These are phyloP conservation scores for Halichondria panicea DNA, from an alignment of 37 sponge, comb jelly and placozoan genomes.

Conservation along the genomic window DNA sequence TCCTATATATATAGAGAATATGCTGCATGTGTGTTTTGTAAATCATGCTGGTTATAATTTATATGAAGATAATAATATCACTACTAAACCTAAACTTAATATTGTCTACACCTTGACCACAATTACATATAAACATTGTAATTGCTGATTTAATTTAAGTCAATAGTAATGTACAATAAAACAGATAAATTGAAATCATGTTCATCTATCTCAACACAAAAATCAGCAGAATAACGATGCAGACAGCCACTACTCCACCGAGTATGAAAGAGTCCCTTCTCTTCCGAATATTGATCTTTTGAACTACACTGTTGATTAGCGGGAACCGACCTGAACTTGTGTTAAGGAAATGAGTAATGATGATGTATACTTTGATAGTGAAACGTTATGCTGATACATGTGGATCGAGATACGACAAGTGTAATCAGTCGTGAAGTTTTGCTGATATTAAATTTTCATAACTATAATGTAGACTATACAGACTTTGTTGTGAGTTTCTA, in stretches of 20 bases:
- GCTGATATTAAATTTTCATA: background rate
- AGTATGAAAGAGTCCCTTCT: constrained; percentile 93
- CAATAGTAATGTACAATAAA: too few relatives aligned
- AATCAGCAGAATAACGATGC: constrained; percentile 87
- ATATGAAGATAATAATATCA: too few relatives aligned
- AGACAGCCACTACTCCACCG: constrained; percentile 94
- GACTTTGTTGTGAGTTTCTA: background rate
- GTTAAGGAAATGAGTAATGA: constrained; percentile 10
- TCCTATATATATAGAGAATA: too few relatives aligned
- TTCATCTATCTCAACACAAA: constrained; percentile 67
- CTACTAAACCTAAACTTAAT: too few relatives aligned
- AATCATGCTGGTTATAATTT: too few relatives aligned
- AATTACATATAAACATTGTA: too few relatives aligned
- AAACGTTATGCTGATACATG: background rate
- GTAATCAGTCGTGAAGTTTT: background rate
- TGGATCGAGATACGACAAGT: background rate
- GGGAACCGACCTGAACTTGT: constrained; percentile 81
- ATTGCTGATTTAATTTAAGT: too few relatives aligned
- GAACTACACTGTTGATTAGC: constrained; percentile 90
- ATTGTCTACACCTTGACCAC: too few relatives aligned
- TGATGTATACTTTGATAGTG: background rate
- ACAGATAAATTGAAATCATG: too few relatives aligned
- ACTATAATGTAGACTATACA: background rate
- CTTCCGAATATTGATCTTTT: constrained; percentile 89
- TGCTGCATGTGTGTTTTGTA: too few relatives aligned